phyloP scores from a whole-genome alignment of 2,113 vertebrate species.

The Fregetta grallaria region DNA sequence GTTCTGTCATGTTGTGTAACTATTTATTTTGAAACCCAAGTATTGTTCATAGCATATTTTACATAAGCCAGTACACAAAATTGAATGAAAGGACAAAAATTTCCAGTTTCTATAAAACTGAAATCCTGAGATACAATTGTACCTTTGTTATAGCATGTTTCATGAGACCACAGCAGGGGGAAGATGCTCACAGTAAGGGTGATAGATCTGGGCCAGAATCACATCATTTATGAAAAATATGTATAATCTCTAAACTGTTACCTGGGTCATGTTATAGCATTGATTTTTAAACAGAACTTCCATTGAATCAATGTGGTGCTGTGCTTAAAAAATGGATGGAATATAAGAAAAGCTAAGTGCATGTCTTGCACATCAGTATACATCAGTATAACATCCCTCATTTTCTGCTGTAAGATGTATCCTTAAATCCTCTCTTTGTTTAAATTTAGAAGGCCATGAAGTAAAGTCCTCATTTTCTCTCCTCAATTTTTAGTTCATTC shows the following conservation, averaged over 20 bases:
- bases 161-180: not conserved
- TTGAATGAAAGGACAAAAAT: not conserved
- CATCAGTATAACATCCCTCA: not conserved
- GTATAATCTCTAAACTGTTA: conserved; percentile 2
- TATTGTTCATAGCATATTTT: not conserved
- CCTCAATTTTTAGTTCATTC: conserved; percentile 62
- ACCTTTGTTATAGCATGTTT: not conserved
- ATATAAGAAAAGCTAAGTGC: conserved; percentile 44
- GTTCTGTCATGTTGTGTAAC: not conserved
- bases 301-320: conserved; percentile 37
- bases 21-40: not conserved
- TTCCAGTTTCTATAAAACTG: not conserved
- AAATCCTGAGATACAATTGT: not conserved
- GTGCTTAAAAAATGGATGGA: conserved; percentile 14
- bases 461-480: conserved; percentile 46
- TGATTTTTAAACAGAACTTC: conserved; percentile 53
- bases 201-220: not conserved
- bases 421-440: conserved; percentile 52
- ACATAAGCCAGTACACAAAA: not conserved
- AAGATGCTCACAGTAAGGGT: not conserved
- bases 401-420: conserved; percentile 32
- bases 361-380: not conserved
- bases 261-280: conserved; percentile 11
- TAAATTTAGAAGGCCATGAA: conserved; percentile 66
- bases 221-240: conserved; percentile 23